Conservation (phyloP, 2,797 vertebrate genomes). For the Chelonia mydas region DNA sequence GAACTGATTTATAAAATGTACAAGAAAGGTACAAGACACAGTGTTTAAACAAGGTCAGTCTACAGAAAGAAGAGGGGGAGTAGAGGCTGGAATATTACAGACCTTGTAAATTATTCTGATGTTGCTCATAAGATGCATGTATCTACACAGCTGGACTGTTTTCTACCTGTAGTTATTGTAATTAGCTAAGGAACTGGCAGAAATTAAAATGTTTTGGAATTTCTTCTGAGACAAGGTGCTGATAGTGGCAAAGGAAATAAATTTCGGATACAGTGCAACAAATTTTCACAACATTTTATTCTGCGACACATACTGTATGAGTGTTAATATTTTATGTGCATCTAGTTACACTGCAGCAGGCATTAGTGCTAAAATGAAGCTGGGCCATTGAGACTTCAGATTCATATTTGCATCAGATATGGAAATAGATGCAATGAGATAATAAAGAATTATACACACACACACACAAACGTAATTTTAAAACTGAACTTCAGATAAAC, state of each 20-base stretch:
- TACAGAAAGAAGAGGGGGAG: constrained; percentile 63
- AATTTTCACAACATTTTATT: neutral
- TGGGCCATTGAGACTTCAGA: neutral
- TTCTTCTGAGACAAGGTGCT: constrained; percentile 2
- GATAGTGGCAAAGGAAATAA: constrained; percentile 22
- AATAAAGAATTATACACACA: neutral
- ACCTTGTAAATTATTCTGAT: constrained; percentile 46
- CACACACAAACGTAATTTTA: neutral
- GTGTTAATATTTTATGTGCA: neutral
- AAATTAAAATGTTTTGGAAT: constrained; percentile 48
- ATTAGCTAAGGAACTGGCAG: constrained; percentile 60
- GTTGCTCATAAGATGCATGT: constrained; percentile 14
- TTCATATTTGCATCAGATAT: neutral
- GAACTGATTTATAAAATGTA: neutral
- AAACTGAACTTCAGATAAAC: neutral
- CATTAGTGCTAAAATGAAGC: neutral
- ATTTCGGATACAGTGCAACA: neutral
- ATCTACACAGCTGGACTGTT: constrained; percentile 49
- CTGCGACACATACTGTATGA: neutral
- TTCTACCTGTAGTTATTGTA: constrained; percentile 24
- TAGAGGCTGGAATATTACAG: neutral
- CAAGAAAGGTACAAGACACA: neutral
- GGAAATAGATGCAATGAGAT: accelerated
- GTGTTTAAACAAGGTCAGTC: constrained; percentile 70
- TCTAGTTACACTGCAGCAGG: neutral